Percentiles rank a stretch among this genome's conserved stretches.
Conservation (phyloP, 2,797 vertebrate species). For the Babyrousa celebensis region DNA sequence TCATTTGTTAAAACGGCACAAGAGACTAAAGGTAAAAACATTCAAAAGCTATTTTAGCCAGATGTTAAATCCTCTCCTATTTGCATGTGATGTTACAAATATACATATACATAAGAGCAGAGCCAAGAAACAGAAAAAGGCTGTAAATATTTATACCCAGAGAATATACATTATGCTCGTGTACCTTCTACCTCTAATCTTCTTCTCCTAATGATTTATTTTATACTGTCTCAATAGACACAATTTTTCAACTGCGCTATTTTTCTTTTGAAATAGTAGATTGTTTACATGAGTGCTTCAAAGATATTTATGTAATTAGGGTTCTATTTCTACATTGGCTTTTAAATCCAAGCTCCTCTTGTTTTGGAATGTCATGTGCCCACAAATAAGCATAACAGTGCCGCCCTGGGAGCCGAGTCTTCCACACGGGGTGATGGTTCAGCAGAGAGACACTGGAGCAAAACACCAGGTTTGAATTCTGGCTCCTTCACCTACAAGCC, state of each 20-base stretch:
- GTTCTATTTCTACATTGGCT: conserved; percentile 82
- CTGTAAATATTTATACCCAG: conserved; percentile 51
- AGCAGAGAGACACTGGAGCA: neutral
- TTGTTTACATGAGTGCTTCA: conserved; percentile 81
- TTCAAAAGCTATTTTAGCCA: conserved; percentile 69
- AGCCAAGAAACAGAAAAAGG: conserved; percentile 73
- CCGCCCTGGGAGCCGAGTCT: neutral
- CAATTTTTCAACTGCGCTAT: conserved; percentile 77
- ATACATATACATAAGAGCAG: conserved; percentile 64
- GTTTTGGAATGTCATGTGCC: conserved; percentile 78
- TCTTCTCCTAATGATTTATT: conserved; percentile 83
- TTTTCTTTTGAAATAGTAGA: conserved; percentile 87
- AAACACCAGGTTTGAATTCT: neutral
- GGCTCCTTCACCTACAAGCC: neutral
- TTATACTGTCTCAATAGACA: conserved; percentile 40
- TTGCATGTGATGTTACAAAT: conserved; percentile 75
- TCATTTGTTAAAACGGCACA: conserved; percentile 46
- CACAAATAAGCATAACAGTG: conserved; percentile 15
- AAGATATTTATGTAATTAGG: conserved; percentile 86
- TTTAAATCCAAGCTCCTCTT: conserved; percentile 79
- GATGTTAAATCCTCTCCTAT: conserved; percentile 63
- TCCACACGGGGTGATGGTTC: neutral
- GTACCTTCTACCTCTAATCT: conserved; percentile 67
- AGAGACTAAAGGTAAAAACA: conserved; percentile 67
- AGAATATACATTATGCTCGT: conserved; percentile 46